Base-by-base conservation (phyloP, 2,113 vertebrate genomes). In the Merops nubicus region DNA sequence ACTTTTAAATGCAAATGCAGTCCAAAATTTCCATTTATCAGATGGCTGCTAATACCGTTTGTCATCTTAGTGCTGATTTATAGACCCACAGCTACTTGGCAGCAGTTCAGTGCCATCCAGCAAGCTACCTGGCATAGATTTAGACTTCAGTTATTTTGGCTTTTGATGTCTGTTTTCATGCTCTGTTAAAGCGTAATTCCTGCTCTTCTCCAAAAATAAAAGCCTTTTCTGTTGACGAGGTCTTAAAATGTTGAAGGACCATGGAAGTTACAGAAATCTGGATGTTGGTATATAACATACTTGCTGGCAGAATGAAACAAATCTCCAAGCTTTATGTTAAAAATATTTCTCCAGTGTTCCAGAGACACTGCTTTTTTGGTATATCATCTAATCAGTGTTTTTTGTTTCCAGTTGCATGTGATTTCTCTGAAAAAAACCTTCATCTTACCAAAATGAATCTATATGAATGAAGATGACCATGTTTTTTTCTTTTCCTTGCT, bases 401-500 rank as follows among this genome's bases (percentile, higher is more conserved):
- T 89, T 87, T 48, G 8, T 53, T 87, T 93, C 84, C 12, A 19
- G 60, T 78, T 95, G 64, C 28, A 13, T 50, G 12, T 43, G 9
- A 75, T 91, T 79, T 72, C 70, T 88, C 85, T 96, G 88, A 94
- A 91, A 93, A 92, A 28, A 14, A 48, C 9, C 64, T 92, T 94
- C 45, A 65, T 93, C 47, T 90, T 59, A 33, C 81, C 26, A 47
- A 40, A 29, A 70, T 47, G 25, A 85, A 77, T 84, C 34, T 77
- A 40, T 91, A 85, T 83, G 84, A 89, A 93, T 47, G 75, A 93
- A 76, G 51, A 88, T 13, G 8, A 53, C n/a, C 4, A 1, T 93
- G n/a, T 93, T 96, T 93, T 54, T 88, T 53, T 42, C 6, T 82
- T 70, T 81, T 74, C 56, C 89, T 95, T 93, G 89, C 95, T 92